These are phyloP conservation scores for Theristicus caerulescens DNA, from an alignment of 2,113 vertebrate species.

Conservation along the genomic window DNA sequence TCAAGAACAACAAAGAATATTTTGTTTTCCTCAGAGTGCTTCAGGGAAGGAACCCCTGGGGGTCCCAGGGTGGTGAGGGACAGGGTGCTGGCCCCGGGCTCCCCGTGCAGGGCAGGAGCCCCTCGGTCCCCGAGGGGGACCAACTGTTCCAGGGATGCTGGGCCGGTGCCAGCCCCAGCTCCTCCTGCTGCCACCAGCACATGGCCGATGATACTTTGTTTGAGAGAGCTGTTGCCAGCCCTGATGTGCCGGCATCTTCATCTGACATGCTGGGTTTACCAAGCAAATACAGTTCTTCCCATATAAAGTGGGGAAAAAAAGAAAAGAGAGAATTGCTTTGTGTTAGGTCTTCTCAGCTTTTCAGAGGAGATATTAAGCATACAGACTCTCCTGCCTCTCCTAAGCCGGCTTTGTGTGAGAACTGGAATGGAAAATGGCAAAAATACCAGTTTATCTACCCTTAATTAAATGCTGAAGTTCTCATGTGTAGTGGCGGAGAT, in stretches of 20 bases:
- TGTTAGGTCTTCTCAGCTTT: background rate
- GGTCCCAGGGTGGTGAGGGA: accelerated
- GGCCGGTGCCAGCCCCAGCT: background rate
- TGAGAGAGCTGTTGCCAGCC: background rate
- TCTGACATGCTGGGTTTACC: background rate
- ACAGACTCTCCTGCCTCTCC: background rate
- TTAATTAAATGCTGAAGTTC: constrained; percentile 59
- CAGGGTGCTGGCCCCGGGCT: background rate
- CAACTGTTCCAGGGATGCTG: accelerated
- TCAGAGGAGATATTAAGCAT: background rate
- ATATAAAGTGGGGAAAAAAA: background rate
- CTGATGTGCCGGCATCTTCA: background rate
- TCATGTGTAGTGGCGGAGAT: background rate
- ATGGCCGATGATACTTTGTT: accelerated
- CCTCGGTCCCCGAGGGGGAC: background rate
- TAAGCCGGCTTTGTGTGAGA: background rate
- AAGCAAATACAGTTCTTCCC: background rate
- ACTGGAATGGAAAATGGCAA: constrained; percentile 8
- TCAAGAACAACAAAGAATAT: background rate
- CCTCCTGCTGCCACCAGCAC: background rate
- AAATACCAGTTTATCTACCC: constrained; percentile 47
- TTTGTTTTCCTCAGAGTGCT: background rate
- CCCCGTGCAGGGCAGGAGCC: background rate
- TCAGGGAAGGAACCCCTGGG: background rate
- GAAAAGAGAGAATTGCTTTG: background rate